Evolutionary conservation across 2,797 vertebrate genomes (phyloP), one percentile per base, ranked within the genome.

Genomic region (Lagocephalus sceleratus): DNA sequence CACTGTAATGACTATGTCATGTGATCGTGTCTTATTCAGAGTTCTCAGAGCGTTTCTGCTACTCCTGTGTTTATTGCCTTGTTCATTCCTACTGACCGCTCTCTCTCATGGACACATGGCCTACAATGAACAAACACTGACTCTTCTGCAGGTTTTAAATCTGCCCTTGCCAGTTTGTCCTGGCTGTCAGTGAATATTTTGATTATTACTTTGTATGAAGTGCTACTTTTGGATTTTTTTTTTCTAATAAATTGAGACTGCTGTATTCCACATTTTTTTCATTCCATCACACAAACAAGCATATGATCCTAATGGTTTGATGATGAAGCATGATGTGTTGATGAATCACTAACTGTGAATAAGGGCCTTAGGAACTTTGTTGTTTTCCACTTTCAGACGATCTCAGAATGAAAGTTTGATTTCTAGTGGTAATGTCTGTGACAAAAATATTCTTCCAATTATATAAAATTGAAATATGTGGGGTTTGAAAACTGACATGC

Each of bases 1-100:
- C 83, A 86, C 70, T 74, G 90, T 92, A 92, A 91, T 92, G 91
- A 89, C 91, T 90, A 85, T 92, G 91, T 91, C 91, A 92, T 91
- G 79, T 50, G 79, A 84, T 75, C 71, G 47, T 74, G 66, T 82
- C 68, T 71, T 79, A 65, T 70, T 66, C 58, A 81, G 76, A 82
- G 85, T 89, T 88, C 79, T 89, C 82, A 84, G 70, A 82, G 71
- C 59, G 45, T 63, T 83, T 56, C 57, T 69, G 51, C 39, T 60
- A 65, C 22, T 63, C 51, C 35, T 71, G 68, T 66, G 54, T 47
- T 54, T 41, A 12, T 53, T 63, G 60, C 16, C 47, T 3, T 60
- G 55, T 16, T 62, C 5, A 32, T 1, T 55, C 39, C 26, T 58
- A 32, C 58, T 2, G 48, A 63, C 60, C n/a, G n/a, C n/a, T n/a